phyloP scores from a whole-genome alignment of 2,797 vertebrate genomes.

The Diglossa cyanea region DNA sequence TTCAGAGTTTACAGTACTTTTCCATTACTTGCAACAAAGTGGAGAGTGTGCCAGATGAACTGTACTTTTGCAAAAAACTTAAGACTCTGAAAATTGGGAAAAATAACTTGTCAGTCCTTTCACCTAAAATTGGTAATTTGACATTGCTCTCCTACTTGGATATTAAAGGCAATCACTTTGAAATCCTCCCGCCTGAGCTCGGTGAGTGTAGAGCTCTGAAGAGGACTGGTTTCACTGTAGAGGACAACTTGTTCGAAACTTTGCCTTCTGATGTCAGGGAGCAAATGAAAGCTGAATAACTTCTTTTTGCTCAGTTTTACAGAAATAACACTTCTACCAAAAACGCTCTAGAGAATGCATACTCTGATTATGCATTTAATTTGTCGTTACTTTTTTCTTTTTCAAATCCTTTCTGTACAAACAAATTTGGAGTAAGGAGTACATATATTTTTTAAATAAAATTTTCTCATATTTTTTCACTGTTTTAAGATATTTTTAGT shows the following conservation, averaged over 20 bases:
- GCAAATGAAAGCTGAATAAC: conserved; percentile 92
- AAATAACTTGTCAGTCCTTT: conserved; percentile 91
- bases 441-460: conserved; percentile 78
- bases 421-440: conserved; percentile 70
- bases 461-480: conserved; percentile 76
- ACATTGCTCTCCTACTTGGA: conserved; percentile 87
- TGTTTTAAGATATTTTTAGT: conserved; percentile 71
- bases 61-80: conserved; percentile 98
- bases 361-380: conserved; percentile 69
- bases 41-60: conserved; percentile 94
- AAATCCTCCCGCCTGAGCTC: conserved; percentile 90
- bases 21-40: conserved; percentile 95
- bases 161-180: conserved; percentile 97
- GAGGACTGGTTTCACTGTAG: conserved; percentile 86
- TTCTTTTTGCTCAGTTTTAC: conserved; percentile 55
- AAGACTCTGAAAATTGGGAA: conserved; percentile 95
- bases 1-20: conserved; percentile 97
- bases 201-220: conserved; percentile 90
- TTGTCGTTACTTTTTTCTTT: conserved; percentile 49
- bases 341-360: conserved; percentile 69
- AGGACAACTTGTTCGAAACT: conserved; percentile 93
- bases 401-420: conserved; percentile 69
- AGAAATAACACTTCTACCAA: conserved; percentile 78
- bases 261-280: conserved; percentile 94
- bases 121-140: conserved; percentile 94